Percentiles rank a stretch among this genome's conserved stretches.
These are phyloP conservation scores for Tribolium freemani DNA, from an alignment of 2,888 invertebrate species.

Conservation along the genomic window DNA sequence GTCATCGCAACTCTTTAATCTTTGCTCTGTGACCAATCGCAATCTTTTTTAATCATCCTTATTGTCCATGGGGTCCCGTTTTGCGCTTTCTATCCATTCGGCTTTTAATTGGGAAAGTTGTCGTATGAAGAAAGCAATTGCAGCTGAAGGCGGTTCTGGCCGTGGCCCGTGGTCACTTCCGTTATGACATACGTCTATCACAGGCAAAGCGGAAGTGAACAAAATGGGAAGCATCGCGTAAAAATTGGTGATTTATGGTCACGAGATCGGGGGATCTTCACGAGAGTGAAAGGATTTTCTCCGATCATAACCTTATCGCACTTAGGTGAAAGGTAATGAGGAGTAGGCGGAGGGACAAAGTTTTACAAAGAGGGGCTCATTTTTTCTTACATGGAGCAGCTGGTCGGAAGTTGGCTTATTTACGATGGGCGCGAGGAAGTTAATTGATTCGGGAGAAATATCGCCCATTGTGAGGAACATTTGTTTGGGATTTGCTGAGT, in stretches of 20 bases:
- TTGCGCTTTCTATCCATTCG: slow-evolving; percentile 27
- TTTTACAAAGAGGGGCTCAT: neutral
- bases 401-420: neutral
- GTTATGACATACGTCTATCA: slow-evolving; percentile 19
- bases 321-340: slow-evolving; percentile 42
- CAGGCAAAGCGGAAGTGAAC: slow-evolving; percentile 1
- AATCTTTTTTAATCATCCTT: neutral
- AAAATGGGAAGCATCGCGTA: slow-evolving; percentile 6
- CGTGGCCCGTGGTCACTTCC: slow-evolving; percentile 29
- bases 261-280: slow-evolving; percentile 13
- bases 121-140: slow-evolving; percentile 23
- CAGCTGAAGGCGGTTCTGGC: slow-evolving; percentile 8
- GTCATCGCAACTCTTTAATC: neutral
- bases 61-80: neutral
- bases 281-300: slow-evolving; percentile 45
- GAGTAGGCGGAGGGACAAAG: slow-evolving; percentile 10
- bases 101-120: slow-evolving; percentile 37
- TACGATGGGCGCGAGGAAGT: neutral
- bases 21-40: neutral
- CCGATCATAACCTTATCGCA: slow-evolving; percentile 36
- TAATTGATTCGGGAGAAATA: neutral
- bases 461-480: neutral
- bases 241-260: slow-evolving; percentile 30
- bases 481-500: slow-evolving; percentile 4
- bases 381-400: neutral